Evolutionary conservation across 2,888 invertebrate species (phyloP).

Genomic region (Drosophila aldrichi): DNA sequence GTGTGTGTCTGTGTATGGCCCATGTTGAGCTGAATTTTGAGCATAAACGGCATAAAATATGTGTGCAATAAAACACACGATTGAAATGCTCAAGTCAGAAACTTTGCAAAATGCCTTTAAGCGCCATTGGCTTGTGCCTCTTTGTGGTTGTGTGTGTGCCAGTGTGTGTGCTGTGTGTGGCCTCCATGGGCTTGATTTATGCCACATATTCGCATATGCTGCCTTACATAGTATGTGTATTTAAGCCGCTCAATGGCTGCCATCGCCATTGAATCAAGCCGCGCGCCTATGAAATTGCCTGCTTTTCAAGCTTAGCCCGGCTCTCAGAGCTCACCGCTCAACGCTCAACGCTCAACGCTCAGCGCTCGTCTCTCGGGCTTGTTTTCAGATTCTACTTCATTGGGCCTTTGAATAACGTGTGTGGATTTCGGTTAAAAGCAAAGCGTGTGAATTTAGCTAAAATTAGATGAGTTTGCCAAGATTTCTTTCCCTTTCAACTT

Average conservation of each 20-base stretch:
- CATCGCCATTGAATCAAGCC: constrained; percentile 69
- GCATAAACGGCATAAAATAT: constrained; percentile 81
- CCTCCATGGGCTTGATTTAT: constrained; percentile 65
- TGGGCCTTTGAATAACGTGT: constrained; percentile 60
- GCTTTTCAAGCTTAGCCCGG: constrained; percentile 59
- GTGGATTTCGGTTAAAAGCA: constrained; percentile 36
- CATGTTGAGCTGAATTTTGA: constrained; percentile 72
- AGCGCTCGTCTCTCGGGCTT: constrained; percentile 37
- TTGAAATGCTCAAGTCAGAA: constrained; percentile 79
- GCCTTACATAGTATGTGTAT: constrained; percentile 50
- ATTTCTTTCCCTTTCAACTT: constrained; percentile 62
- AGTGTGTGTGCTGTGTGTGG: constrained; percentile 22
- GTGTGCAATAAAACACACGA: constrained; percentile 80
- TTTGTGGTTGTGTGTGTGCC: constrained; percentile 16
- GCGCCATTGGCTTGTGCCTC: constrained; percentile 62
- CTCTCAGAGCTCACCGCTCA: constrained; percentile 34
- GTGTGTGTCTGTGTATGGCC: constrained; percentile 28
- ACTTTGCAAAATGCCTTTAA: constrained; percentile 77
- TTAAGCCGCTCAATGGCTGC: constrained; percentile 74
- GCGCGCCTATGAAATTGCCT: constrained; percentile 71
- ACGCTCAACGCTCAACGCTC: constrained; percentile 24
- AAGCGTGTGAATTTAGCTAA: constrained; percentile 60
- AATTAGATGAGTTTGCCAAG: constrained; percentile 62
- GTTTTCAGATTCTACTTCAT: constrained; percentile 67
- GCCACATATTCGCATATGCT: constrained; percentile 62